Evolutionary conservation across 1,140 invertebrate genomes (phyloP).

Genomic region (Nylanderia fulva): DNA sequence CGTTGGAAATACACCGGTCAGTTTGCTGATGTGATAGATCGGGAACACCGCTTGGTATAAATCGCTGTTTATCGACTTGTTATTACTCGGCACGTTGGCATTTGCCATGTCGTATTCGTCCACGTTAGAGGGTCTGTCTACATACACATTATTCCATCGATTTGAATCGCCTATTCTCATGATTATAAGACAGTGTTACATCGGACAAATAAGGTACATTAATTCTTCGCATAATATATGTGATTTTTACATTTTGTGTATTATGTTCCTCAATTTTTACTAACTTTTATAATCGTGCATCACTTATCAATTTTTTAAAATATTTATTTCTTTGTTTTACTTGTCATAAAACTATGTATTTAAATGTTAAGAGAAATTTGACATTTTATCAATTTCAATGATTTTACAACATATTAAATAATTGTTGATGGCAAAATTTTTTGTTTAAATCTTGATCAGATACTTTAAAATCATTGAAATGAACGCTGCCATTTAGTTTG

Average conservation of each 20-base stretch:
- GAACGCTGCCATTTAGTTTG: neutral
- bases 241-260: slow-evolving; percentile 10
- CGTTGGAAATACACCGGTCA: slow-evolving; percentile 78
- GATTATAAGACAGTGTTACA: neutral
- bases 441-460: too few species aligned
- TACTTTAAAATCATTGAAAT: too few species aligned
- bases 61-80: slow-evolving; percentile 71
- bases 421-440: too few species aligned
- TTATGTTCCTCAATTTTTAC: neutral
- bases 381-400: too few species aligned
- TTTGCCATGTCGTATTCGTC: slow-evolving; percentile 27
- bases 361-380: too few species aligned
- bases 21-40: slow-evolving; percentile 79
- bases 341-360: neutral
- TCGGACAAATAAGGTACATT: neutral
- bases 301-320: neutral
- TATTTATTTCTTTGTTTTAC: neutral
- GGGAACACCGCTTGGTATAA: slow-evolving; percentile 77
- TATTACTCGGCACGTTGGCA: slow-evolving; percentile 10
- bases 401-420: too few species aligned
- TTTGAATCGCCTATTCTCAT: neutral
- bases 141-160: slow-evolving; percentile 34
- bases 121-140: slow-evolving; percentile 31
- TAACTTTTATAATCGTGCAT: neutral
- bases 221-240: neutral